Percentiles rank a stretch among this genome's conserved stretches.
Evolutionary conservation across 2,113 vertebrate genomes (phyloP).

Genomic region (Gymnarchus niloticus): DNA sequence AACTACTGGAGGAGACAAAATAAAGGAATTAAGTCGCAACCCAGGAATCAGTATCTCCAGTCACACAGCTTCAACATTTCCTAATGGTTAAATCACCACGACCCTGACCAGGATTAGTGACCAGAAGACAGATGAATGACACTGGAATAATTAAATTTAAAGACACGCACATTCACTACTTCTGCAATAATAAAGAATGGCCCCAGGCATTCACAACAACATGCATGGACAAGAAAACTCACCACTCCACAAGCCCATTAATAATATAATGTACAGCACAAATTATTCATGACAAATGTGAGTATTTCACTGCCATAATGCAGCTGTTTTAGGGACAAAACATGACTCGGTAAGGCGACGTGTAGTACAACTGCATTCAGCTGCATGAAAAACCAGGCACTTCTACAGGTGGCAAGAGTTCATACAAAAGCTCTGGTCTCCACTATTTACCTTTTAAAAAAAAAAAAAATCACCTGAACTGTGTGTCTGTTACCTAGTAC

Average conservation of each 20-base stretch:
- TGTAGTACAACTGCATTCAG: not conserved
- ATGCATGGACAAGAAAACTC: not conserved
- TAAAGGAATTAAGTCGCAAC: too few relatives aligned
- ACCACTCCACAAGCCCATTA: slow-evolving; percentile 1
- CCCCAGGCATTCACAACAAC: not conserved
- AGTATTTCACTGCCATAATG: slow-evolving; percentile 15
- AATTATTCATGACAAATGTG: not conserved
- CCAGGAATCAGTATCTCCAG: too few relatives aligned
- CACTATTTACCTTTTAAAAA: not conserved
- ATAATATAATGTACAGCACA: slow-evolving; percentile 8
- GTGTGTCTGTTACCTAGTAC: not conserved
- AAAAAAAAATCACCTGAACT: not conserved
- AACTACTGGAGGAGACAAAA: too few relatives aligned
- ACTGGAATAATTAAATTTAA: not conserved
- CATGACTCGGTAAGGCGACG: not conserved
- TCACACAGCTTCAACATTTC: too few relatives aligned
- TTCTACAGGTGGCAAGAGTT: not conserved
- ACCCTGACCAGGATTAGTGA: not conserved
- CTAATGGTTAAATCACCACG: too few relatives aligned
- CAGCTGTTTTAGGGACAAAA: slow-evolving; percentile 11
- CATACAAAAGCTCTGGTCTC: not conserved
- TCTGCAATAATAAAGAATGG: not conserved
- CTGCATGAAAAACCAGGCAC: not conserved
- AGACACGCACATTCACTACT: not conserved
- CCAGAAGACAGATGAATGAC: not conserved